phyloP scores from a whole-genome alignment of 2,113 vertebrate species.

The Fregetta grallaria region DNA sequence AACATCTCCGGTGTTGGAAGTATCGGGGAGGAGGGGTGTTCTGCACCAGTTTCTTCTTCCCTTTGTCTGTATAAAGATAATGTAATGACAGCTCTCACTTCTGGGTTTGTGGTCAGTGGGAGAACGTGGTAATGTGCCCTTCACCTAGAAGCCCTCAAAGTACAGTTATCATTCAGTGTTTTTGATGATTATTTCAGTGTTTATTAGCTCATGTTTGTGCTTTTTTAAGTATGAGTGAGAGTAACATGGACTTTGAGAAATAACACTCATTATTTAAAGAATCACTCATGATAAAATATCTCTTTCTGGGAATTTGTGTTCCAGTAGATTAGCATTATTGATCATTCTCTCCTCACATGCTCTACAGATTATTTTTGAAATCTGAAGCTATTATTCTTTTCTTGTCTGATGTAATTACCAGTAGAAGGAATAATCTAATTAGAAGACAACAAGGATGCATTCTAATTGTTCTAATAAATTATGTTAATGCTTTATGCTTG shows the following conservation, averaged over 20 bases:
- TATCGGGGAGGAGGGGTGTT: background rate
- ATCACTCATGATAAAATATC: slow-evolving; percentile 60
- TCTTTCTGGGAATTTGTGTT: slow-evolving; percentile 72
- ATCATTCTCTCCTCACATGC: slow-evolving; percentile 57
- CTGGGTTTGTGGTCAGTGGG: background rate
- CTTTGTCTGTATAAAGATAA: background rate
- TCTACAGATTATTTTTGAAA: slow-evolving; percentile 72
- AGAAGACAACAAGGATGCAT: slow-evolving; percentile 73
- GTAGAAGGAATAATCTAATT: slow-evolving; percentile 72
- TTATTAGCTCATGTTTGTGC: background rate
- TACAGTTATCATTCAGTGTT: background rate
- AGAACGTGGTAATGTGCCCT: background rate
- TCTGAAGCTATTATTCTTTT: slow-evolving; percentile 67
- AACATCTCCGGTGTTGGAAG: background rate
- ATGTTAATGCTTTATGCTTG: slow-evolving; percentile 49
- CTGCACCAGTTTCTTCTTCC: background rate
- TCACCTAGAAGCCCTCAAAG: background rate
- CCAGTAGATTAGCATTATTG: slow-evolving; percentile 75
- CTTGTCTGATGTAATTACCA: slow-evolving; percentile 72
- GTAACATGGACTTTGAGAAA: slow-evolving; percentile 51
- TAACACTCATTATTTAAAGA: slow-evolving; percentile 50
- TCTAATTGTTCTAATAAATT: slow-evolving; percentile 75
- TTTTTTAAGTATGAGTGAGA: slow-evolving; percentile 8
- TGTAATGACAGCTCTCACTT: background rate
- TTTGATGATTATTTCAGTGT: slow-evolving; percentile 14